These are phyloP conservation scores for Melitaea cinxia DNA, from an alignment of 1,140 invertebrate genomes.

Conservation along the genomic window DNA sequence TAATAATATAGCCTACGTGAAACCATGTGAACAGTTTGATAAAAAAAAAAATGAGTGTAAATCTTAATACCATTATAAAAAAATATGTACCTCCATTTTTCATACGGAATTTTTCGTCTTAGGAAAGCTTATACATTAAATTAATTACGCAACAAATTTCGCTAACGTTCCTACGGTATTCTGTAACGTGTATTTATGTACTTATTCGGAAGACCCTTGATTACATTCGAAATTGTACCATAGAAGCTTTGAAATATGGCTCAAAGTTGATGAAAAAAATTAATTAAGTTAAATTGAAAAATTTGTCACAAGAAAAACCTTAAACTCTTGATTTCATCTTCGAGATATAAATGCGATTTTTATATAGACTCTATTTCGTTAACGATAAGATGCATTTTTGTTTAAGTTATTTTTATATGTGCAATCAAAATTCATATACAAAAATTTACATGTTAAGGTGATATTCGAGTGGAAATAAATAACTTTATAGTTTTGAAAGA, in stretches of 20 bases:
- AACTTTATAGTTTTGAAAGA: slow-evolving; percentile 14
- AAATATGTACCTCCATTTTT: neutral
- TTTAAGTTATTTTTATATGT: neutral
- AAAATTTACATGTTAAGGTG: slow-evolving; percentile 24
- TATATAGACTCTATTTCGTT: neutral
- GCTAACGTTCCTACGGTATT: slow-evolving; percentile 13
- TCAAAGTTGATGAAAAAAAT: neutral
- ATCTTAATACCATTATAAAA: neutral
- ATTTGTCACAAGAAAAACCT: slow-evolving; percentile 36
- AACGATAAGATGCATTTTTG: slow-evolving; percentile 7
- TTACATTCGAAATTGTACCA: neutral
- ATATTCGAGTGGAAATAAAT: slow-evolving; percentile 11
- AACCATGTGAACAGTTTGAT: neutral
- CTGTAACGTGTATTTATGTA: slow-evolving; percentile 19
- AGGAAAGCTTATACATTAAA: neutral
- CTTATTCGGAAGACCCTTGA: slow-evolving; percentile 1
- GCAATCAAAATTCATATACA: slow-evolving; percentile 18
- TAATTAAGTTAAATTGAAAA: slow-evolving; percentile 19
- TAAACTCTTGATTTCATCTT: slow-evolving; percentile 24
- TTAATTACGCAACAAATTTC: slow-evolving; percentile 19
- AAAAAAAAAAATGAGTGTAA: neutral
- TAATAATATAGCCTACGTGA: too few relatives aligned
- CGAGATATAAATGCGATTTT: neutral
- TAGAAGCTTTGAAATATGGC: neutral
- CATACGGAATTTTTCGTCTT: neutral